phyloP scores from a whole-genome alignment of 2,113 vertebrate genomes.

The Nothobranchius furzeri region DNA sequence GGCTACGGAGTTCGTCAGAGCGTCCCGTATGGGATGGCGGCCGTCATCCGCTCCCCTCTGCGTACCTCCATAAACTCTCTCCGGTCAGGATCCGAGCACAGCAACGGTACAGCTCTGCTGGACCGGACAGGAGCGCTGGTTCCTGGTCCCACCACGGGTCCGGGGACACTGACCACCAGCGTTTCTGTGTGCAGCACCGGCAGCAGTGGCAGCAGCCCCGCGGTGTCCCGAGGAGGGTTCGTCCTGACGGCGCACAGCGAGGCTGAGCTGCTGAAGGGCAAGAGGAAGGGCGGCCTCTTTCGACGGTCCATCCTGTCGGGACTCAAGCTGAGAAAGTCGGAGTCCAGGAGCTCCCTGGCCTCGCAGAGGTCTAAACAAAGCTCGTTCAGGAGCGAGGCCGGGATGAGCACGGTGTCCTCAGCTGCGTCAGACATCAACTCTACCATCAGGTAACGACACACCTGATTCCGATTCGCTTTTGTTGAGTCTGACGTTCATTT shows the following conservation, averaged over 20 bases:
- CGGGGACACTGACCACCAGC: constrained; percentile 67
- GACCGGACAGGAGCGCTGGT: constrained; percentile 80
- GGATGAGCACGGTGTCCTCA: constrained; percentile 95
- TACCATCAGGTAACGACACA: constrained; percentile 81
- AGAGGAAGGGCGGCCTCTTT: constrained; percentile 95
- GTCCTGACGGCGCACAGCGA: constrained; percentile 95
- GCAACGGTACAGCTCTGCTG: constrained; percentile 89
- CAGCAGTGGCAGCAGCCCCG: constrained; percentile 88
- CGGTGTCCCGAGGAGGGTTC: constrained; percentile 91
- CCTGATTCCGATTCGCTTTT: too few species aligned
- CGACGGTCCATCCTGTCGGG: constrained; percentile 93
- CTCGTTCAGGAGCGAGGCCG: constrained; percentile 97
- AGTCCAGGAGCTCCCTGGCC: constrained; percentile 96
- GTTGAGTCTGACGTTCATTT: too few species aligned
- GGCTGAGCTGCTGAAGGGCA: constrained; percentile 88
- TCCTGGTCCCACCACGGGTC: constrained; percentile 52
- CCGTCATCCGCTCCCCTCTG: constrained; percentile 95
- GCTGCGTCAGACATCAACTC: constrained; percentile 96
- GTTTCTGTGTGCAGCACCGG: constrained; percentile 75
- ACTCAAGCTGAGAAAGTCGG: constrained; percentile 94
- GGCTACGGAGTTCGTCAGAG: constrained; percentile 97
- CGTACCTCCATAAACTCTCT: constrained; percentile 99
- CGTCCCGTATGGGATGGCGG: constrained; percentile 97
- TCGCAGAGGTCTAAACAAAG: constrained; percentile 98
- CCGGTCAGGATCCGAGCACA: constrained; percentile 97